These are phyloP conservation scores for Stigmatopora nigra DNA, from an alignment of 2,113 vertebrate genomes.

Conservation along the genomic window DNA sequence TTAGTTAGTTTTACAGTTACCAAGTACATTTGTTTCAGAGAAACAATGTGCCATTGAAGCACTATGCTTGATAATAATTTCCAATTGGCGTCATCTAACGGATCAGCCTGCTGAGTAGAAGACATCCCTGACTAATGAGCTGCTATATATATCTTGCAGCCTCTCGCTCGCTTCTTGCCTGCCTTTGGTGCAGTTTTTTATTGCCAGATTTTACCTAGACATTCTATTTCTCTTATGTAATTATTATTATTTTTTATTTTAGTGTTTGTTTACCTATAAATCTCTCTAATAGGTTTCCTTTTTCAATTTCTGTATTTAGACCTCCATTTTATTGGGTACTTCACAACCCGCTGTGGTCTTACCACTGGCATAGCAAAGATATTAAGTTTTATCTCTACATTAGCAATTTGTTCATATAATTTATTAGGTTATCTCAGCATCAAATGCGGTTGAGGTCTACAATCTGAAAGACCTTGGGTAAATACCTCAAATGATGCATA, in stretches of 20 bases:
- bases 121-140: conserved; percentile 66
- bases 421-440: conserved; percentile 10
- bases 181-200: conserved; percentile 21
- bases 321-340: not conserved
- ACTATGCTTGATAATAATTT: conserved; percentile 65
- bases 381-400: conserved; percentile 44
- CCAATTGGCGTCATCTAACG: conserved; percentile 60
- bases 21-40: conserved; percentile 42
- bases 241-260: not conserved
- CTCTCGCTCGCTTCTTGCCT: conserved; percentile 47
- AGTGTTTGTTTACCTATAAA: not conserved
- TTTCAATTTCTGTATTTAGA: not conserved
- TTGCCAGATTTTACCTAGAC: not conserved
- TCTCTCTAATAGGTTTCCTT: not conserved
- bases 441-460: conserved; percentile 26
- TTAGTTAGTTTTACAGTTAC: not conserved
- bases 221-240: not conserved
- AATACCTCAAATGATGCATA: conserved; percentile 3
- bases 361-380: conserved; percentile 37
- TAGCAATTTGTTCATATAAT: conserved; percentile 45
- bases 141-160: conserved; percentile 67
- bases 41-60: conserved; percentile 47
- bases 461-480: conserved; percentile 30
- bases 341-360: conserved; percentile 1
- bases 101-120: conserved; percentile 61